Conservation (phyloP, 2,888 invertebrate species). For the Scelioninae gen. 1 region DNA sequence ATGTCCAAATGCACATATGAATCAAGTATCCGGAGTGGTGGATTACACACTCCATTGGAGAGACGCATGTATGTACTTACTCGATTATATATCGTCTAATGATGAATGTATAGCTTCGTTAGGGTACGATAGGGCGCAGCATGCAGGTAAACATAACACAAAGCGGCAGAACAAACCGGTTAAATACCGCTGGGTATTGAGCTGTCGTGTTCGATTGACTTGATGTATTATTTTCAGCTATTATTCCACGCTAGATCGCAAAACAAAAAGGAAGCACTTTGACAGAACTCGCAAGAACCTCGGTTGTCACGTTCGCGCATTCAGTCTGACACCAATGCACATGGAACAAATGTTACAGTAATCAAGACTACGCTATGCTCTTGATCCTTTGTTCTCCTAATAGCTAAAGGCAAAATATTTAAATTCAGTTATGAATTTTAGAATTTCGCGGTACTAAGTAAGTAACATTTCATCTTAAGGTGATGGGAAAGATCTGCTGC, state of each 20-base stretch:
- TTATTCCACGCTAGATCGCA: constrained; percentile 67
- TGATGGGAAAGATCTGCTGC: too few relatives aligned
- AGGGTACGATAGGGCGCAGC: constrained; percentile 45
- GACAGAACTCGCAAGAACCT: constrained; percentile 32
- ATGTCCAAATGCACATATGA: constrained; percentile 57
- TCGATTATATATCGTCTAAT: constrained; percentile 64
- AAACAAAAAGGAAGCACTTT: constrained; percentile 45
- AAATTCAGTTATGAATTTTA: constrained; percentile 2
- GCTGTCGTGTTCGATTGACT: constrained; percentile 76
- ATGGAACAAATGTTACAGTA: constrained; percentile 41
- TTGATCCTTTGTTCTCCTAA: constrained; percentile 16
- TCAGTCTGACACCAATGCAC: constrained; percentile 10
- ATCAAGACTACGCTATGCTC: constrained; percentile 28
- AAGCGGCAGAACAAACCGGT: constrained; percentile 50
- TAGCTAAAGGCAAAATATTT: background rate
- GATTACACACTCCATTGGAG: constrained; percentile 60
- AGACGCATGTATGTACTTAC: constrained; percentile 48
- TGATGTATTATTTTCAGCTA: constrained; percentile 78
- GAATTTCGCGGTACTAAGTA: background rate
- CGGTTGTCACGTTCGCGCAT: constrained; percentile 5
- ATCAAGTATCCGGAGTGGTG: constrained; percentile 48
- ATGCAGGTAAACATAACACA: constrained; percentile 54
- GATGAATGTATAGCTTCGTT: constrained; percentile 61
- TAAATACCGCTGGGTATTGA: constrained; percentile 72
- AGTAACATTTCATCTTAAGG: too few relatives aligned